phyloP scores from a whole-genome alignment of 2,888 invertebrate genomes.

The Dendrolimus pini region DNA sequence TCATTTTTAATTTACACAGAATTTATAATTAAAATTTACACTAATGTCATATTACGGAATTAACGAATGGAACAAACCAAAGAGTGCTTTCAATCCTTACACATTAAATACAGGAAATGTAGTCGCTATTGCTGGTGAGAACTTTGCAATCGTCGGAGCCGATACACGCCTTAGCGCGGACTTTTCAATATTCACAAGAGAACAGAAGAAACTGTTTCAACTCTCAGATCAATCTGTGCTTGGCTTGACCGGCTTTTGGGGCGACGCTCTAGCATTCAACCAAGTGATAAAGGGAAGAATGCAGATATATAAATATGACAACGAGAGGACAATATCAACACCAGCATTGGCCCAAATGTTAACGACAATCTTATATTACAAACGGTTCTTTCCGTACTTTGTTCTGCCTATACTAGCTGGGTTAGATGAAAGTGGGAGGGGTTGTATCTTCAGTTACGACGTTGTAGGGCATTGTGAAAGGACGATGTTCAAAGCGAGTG shows the following conservation, averaged over 20 bases:
- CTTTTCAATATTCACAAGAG: conserved; percentile 91
- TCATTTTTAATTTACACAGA: too few species aligned
- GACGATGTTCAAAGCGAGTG: conserved; percentile 90
- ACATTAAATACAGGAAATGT: conserved; percentile 86
- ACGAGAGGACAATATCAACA: conserved; percentile 94
- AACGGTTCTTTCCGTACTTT: conserved; percentile 99
- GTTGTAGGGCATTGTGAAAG: conserved; percentile 97
- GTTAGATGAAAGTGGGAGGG: conserved; percentile 93
- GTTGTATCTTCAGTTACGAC: conserved; percentile 97
- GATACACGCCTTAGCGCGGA: conserved; percentile 96
- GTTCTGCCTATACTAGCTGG: conserved; percentile 97
- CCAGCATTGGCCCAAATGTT: conserved; percentile 97
- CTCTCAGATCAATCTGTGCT: conserved; percentile 90
- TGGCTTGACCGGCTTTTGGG: conserved; percentile 98
- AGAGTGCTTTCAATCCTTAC: conserved; percentile 58
- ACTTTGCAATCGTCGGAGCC: conserved; percentile 95
- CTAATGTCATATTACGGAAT: background rate
- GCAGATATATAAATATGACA: conserved; percentile 97
- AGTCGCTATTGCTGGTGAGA: conserved; percentile 96
- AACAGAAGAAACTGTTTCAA: conserved; percentile 91
- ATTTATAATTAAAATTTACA: too few species aligned
- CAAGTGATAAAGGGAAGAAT: conserved; percentile 89
- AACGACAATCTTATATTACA: conserved; percentile 96
- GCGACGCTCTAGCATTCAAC: conserved; percentile 94
- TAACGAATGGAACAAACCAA: background rate